Base-by-base conservation (phyloP, 1,140 invertebrate genomes). In the Leptopilina boulardi region DNA sequence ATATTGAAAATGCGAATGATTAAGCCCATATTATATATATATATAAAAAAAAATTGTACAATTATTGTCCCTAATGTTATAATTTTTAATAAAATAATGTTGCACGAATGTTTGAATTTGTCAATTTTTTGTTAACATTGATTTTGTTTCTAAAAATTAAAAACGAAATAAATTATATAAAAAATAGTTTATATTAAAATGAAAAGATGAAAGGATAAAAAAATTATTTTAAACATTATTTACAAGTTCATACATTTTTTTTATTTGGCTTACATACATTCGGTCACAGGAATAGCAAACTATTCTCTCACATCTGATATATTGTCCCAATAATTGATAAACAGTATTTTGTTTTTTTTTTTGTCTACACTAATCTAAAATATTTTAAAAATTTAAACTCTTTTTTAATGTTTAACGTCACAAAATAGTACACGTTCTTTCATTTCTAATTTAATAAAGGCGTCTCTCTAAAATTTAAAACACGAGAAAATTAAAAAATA, bases 41-140 rank as follows among this genome's bases (percentile, higher is more conserved):
- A n/a, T n/a, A n/a, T n/a, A n/a, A n/a, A n/a, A n/a, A n/a, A 74
- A 74, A 71, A 80, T 74, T 77, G 41, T 71, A 82, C 51, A 77
- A 79, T 75, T 79, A 84, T 77, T 73, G 80, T 77, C 76, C 21
- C 78, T 76, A 79, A 80, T 83, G 83, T 80, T 82, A 84, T 81
- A 47, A 83, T 77, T 84, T 85, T 80, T 84, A 84, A 84, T 81
- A 84, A 75, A 85, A 85, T 75, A 83, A 83, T 66, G 59, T 66
- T 66, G 59, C 59, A 66, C 59, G 23, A 66, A 66, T 51, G 15
- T 18, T 5, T 13, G 56, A 26, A 59, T 59, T n/a, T 66, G 5
- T n/a, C 15, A 23, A 26, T 59, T 59, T 2, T 21, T 13, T 11
- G 8, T 59, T 15, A 26, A 13, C 47, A 18, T 5, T 51, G 19